A percentile compares a stretch with the other conserved stretches of the same genome.
Evolutionary conservation across 2,797 vertebrate genomes (phyloP).

Genomic region (Thunnus albacares): DNA sequence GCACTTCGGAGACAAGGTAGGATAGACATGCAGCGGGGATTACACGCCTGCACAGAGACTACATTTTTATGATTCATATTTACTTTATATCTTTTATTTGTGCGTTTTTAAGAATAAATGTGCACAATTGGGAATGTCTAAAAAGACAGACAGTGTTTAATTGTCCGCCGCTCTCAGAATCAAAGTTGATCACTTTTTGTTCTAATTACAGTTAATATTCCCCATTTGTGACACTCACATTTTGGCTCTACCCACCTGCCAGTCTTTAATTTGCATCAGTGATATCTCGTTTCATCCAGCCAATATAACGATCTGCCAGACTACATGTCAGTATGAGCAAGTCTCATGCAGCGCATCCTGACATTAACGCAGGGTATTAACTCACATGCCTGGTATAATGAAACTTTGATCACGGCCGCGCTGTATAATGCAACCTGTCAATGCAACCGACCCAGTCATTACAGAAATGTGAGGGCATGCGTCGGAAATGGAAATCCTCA

Average conservation of each 20-base stretch:
- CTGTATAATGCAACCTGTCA: constrained; percentile 26
- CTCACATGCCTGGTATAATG: neutral
- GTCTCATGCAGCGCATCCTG: constrained; percentile 2
- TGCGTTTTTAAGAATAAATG: neutral
- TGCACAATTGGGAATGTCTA: neutral
- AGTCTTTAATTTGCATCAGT: neutral
- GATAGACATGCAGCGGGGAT: neutral
- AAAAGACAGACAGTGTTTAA: neutral
- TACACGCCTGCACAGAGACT: neutral
- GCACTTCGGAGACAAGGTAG: constrained; percentile 72
- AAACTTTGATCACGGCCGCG: constrained; percentile 60
- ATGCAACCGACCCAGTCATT: constrained; percentile 4
- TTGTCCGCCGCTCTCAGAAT: neutral
- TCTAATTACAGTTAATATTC: neutral
- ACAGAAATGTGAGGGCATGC: constrained; percentile 13
- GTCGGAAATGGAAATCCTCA: constrained; percentile 34
- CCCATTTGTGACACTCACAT: neutral
- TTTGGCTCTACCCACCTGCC: neutral
- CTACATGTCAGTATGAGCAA: neutral
- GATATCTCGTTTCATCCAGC: neutral
- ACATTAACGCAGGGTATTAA: constrained; percentile 21
- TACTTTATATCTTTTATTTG: neutral
- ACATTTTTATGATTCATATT: neutral
- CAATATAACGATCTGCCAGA: neutral
- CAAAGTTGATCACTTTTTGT: constrained; percentile 10